Percentiles rank a stretch among this genome's conserved stretches.
Conservation (phyloP, 2,888 invertebrate genomes). For the Agrotis exclamationis region DNA sequence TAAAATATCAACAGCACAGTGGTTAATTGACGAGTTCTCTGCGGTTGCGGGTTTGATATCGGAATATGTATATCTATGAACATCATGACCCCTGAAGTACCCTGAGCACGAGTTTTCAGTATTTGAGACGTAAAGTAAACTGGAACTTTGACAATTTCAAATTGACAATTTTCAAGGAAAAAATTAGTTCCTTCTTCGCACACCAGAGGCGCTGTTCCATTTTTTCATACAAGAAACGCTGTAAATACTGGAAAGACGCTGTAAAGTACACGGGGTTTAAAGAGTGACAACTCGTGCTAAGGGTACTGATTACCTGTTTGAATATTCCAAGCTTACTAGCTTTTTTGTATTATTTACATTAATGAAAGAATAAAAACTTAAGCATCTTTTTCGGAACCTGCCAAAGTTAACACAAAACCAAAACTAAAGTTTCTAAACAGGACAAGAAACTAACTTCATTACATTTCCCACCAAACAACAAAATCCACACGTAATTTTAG, state of each 20-base stretch:
- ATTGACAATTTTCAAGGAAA: too few species aligned
- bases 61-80: background rate
- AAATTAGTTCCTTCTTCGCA: too few species aligned
- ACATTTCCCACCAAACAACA: slow-evolving; percentile 9
- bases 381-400: background rate
- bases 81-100: too few species aligned
- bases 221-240: too few species aligned
- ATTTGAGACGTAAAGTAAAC: too few species aligned
- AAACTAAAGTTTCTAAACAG: slow-evolving; percentile 7
- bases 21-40: background rate
- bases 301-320: background rate
- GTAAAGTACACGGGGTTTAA: too few species aligned
- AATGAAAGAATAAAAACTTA: background rate
- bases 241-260: too few species aligned
- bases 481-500: slow-evolving; percentile 45
- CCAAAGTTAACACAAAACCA: background rate
- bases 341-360: background rate
- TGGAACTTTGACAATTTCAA: too few species aligned
- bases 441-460: background rate
- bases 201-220: too few species aligned
- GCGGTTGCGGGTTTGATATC: background rate
- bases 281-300: too few species aligned
- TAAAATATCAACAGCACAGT: background rate
- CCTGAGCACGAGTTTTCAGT: too few species aligned
- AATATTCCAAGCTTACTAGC: background rate